phyloP scores from a whole-genome alignment of 2,888 invertebrate species.

The Thelaira solivaga region DNA sequence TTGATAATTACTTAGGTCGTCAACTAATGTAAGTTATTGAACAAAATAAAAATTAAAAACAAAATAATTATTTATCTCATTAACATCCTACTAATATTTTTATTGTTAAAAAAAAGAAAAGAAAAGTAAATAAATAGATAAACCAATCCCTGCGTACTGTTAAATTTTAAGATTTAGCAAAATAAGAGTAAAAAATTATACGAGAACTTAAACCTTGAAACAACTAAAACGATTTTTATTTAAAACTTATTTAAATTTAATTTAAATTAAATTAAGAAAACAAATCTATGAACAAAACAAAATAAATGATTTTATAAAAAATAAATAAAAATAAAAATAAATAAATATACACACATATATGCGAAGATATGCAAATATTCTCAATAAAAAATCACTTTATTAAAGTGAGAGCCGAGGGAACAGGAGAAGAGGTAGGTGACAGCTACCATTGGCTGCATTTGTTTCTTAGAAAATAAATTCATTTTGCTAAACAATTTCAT shows the following conservation, averaged over 20 bases:
- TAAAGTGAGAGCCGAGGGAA: too few relatives aligned
- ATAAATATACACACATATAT: neutral
- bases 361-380: neutral
- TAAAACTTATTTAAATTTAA: conserved; percentile 1
- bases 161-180: conserved; percentile 56
- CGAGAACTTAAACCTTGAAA: neutral
- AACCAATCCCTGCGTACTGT: conserved; percentile 57
- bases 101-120: conserved; percentile 5
- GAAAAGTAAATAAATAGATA: too few relatives aligned
- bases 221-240: conserved; percentile 8
- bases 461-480: too few relatives aligned
- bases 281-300: too few relatives aligned
- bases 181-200: conserved; percentile 26
- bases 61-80: neutral
- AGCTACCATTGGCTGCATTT: too few relatives aligned
- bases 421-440: too few relatives aligned
- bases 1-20: neutral
- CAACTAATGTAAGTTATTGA: neutral
- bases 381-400: too few relatives aligned
- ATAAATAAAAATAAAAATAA: conserved; percentile 12
- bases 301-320: conserved; percentile 44
- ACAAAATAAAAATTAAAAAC: neutral
- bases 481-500: too few relatives aligned
- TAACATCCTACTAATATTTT: conserved; percentile 13
- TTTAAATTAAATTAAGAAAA: conserved; percentile 10